Base-by-base conservation (phyloP, 2,888 invertebrate genomes). In the Entomobrya multifasciata region DNA sequence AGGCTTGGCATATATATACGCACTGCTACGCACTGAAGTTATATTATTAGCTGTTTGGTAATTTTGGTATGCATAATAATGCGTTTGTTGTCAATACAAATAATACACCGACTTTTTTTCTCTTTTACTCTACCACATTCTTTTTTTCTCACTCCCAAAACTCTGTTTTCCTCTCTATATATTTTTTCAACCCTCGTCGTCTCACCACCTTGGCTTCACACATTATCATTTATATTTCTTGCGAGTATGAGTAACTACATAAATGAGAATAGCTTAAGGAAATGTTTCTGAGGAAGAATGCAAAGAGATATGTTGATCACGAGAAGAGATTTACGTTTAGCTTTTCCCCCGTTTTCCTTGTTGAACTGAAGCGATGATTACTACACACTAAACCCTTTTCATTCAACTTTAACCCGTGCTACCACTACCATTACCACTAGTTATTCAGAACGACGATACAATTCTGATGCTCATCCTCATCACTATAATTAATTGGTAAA, bases 401-500 rank as follows among this genome's bases (percentile, higher is more conserved):
- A 67, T 74, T 74, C 55, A 55, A 55, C n/a, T 22, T 44, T 20
- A 57, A 25, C 25, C 30, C 30, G 13, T 20, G 49, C 47, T 27
- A 52, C 49, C 10, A 52, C 10, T 11, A 13, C 22, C 60, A 25
- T 5, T n/a, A 13, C 22, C n/a, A 49, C 49, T 15, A 49, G 3
- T 1, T n/a, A 67, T 41, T 67, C 41, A 41, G 11, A 11, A 15
- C 41, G 11, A 67, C 65, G 67, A 41, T 11, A 80, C 67, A 52
- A 67, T 67, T 80, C 55, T 25, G 67, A 30, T 49, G 47, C 30
- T 80, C 80, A 80, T 80, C 80, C 67, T 80, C 80, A 80, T 80
- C 80, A 52, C 52, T 80, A 80, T 80, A 80, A 80, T 80, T 80
- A 80, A 80, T 80, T 80, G 30, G 5, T 30, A 62, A n/a, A 62